A percentile compares a stretch with the other conserved stretches of the same genome.
Evolutionary conservation across 2,888 invertebrate genomes (phyloP).

Genomic region (Tribolium freemani): DNA sequence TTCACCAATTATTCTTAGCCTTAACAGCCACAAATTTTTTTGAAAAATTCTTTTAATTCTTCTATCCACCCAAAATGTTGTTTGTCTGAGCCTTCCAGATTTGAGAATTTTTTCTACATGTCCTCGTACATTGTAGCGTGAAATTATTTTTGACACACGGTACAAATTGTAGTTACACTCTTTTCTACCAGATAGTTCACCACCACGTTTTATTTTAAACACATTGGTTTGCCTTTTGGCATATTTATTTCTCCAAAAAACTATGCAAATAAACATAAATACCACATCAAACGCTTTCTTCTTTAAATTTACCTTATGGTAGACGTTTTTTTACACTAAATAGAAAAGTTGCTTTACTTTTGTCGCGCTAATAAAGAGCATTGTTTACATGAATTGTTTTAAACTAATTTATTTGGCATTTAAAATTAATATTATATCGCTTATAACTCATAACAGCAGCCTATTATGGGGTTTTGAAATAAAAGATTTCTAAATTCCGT

Average conservation of each 20-base stretch:
- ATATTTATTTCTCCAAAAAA: neutral
- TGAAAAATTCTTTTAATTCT: neutral
- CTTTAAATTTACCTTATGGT: neutral
- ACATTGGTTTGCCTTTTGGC: neutral
- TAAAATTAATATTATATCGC: neutral
- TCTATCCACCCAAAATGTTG: neutral
- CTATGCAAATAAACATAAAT: neutral
- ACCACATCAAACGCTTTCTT: neutral
- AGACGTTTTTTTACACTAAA: neutral
- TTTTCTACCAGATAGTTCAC: neutral
- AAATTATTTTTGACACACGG: neutral
- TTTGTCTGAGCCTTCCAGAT: too few species aligned
- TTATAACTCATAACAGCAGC: neutral
- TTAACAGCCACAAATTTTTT: neutral
- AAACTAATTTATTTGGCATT: neutral
- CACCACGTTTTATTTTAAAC: neutral
- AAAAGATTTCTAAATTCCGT: neutral
- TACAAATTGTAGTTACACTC: neutral
- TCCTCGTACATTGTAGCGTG: too few species aligned
- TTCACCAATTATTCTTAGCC: neutral
- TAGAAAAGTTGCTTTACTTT: neutral
- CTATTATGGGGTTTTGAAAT: neutral
- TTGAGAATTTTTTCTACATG: too few species aligned
- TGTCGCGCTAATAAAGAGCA: neutral
- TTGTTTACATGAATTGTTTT: neutral